Conservation (phyloP, 2,113 vertebrate genomes). For the Takifugu bimaculatus region DNA sequence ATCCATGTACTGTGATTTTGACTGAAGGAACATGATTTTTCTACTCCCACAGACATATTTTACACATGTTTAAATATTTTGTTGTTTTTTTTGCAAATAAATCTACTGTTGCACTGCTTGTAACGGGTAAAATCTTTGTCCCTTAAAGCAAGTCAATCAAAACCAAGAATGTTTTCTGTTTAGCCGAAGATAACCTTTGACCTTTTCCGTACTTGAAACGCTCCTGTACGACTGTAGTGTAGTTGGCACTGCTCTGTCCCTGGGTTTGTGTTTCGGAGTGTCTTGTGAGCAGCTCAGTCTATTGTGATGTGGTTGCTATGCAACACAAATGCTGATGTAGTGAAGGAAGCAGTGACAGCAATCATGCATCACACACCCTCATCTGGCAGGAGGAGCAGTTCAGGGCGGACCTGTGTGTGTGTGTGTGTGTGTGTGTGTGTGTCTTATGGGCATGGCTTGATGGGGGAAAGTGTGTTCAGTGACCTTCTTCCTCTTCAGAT, state of each 20-base stretch:
- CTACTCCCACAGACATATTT: not conserved
- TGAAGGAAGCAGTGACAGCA: conserved; percentile 55
- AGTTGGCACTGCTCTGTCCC: conserved; percentile 9
- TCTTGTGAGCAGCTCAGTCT: conserved; percentile 16
- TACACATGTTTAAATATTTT: not conserved
- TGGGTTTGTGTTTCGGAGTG: conserved; percentile 39
- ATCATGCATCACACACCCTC: conserved; percentile 64
- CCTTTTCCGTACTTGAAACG: conserved; percentile 32
- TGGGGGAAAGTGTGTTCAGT: conserved; percentile 56
- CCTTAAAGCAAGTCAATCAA: not conserved
- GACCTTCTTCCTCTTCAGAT: conserved; percentile 64
- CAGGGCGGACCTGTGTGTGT: conserved; percentile 39
- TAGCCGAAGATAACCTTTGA: conserved; percentile 17
- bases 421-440: conserved; percentile 23
- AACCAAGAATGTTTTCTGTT: not conserved
- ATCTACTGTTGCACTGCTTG: not conserved
- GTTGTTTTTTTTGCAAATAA: not conserved
- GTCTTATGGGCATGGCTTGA: conserved; percentile 39
- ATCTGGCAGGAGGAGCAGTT: conserved; percentile 49
- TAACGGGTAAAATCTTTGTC: no score
- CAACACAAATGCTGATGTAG: conserved; percentile 37
- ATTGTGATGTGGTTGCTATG: conserved; percentile 34
- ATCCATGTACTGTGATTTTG: conserved; percentile 40
- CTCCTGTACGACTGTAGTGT: no score
- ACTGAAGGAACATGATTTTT: not conserved